Evolutionary conservation across 2,797 vertebrate species (phyloP).

Genomic region (Microchirus variegatus): DNA sequence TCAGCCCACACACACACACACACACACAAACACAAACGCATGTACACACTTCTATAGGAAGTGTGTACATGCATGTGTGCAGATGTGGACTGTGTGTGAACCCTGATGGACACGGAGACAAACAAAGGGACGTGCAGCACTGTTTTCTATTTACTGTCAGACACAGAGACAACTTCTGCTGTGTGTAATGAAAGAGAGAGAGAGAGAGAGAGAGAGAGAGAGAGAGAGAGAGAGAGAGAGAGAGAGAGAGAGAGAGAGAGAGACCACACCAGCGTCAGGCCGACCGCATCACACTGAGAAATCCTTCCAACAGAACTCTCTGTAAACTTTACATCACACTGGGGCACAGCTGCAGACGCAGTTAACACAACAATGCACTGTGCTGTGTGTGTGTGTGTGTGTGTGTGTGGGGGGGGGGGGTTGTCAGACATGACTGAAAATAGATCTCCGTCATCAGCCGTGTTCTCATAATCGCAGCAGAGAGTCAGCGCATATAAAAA

Average conservation of each 20-base stretch:
- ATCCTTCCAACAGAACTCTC: conserved; percentile 34
- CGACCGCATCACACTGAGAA: conserved; percentile 45
- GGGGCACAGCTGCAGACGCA: conserved; percentile 54
- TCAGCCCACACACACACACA: neutral
- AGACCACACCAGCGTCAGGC: conserved; percentile 48
- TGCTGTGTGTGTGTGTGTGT: conserved; percentile 2
- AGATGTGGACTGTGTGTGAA: conserved; percentile 70
- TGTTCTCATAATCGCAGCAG: neutral
- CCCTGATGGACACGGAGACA: conserved; percentile 41
- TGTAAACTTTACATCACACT: conserved; percentile 44
- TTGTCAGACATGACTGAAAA: conserved; percentile 6
- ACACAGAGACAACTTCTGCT: conserved; percentile 21
- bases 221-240: conserved; percentile 42
- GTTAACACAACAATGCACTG: conserved; percentile 38
- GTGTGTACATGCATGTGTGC: conserved; percentile 62
- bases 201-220: conserved; percentile 46
- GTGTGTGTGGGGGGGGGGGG: too few relatives aligned
- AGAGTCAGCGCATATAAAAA: neutral
- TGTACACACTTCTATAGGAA: conserved; percentile 36
- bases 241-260: conserved; percentile 37
- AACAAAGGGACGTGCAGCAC: conserved; percentile 36
- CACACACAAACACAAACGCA: neutral
- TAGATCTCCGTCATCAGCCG: conserved; percentile 9
- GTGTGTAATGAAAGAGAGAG: conserved; percentile 34
- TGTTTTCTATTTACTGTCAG: conserved; percentile 64